A percentile compares a stretch with the other conserved stretches of the same genome.
phyloP scores from a whole-genome alignment of 2,113 vertebrate genomes.

The Leucosticte australis region DNA sequence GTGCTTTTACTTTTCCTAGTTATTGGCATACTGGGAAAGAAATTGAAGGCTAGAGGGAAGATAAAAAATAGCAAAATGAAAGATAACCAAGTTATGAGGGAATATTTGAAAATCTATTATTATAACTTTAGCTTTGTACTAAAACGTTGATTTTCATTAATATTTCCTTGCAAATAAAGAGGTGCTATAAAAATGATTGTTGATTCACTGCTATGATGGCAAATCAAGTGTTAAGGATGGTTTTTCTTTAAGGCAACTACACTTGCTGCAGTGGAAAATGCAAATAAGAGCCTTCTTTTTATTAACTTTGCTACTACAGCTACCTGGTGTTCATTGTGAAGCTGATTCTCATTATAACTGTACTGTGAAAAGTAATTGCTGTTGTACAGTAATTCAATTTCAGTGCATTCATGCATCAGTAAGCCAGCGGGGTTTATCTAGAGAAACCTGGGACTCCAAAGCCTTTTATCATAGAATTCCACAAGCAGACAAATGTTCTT shows the following conservation, averaged over 20 bases:
- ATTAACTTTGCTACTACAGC: constrained; percentile 49
- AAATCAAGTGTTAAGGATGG: constrained; percentile 38
- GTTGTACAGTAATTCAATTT: constrained; percentile 92
- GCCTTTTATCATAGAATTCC: constrained; percentile 86
- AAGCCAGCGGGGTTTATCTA: constrained; percentile 82
- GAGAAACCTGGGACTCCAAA: constrained; percentile 78
- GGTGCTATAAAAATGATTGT: neutral
- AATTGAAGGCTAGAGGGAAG: neutral
- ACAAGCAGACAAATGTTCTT: constrained; percentile 76
- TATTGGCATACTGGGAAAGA: neutral
- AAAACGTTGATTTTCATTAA: neutral
- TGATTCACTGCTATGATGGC: constrained; percentile 40
- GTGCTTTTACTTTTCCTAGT: neutral
- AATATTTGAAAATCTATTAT: neutral
- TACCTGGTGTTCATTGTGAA: constrained; percentile 69
- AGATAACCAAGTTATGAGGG: neutral
- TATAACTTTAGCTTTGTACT: neutral
- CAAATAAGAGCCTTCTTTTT: constrained; percentile 38
- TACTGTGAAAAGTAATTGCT: constrained; percentile 83
- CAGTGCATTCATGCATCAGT: constrained; percentile 78
- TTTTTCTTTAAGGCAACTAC: constrained; percentile 46
- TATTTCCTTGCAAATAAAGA: constrained; percentile 5
- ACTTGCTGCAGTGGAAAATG: constrained; percentile 39
- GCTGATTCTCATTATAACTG: constrained; percentile 75
- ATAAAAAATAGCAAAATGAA: neutral